phyloP scores from a whole-genome alignment of 2,888 invertebrate genomes.

The Oligia fasciuncula region DNA sequence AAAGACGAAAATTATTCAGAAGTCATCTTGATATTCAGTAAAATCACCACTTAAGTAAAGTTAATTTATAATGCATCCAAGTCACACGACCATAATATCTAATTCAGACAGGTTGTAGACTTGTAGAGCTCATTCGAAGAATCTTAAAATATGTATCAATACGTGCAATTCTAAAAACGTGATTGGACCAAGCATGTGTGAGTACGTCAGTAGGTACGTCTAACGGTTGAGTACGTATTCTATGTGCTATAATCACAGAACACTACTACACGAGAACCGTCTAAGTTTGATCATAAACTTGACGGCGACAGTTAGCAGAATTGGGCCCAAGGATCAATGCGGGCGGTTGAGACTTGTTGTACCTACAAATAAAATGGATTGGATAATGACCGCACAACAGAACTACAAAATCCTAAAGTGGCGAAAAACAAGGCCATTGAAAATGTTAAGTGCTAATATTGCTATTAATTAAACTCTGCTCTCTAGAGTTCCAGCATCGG shows the following conservation, averaged over 20 bases:
- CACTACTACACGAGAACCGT: conserved; percentile 6
- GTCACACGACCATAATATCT: conserved; percentile 2
- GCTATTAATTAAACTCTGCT: neutral
- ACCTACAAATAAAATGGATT: conserved; percentile 20
- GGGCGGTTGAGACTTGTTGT: conserved; percentile 1
- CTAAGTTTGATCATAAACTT: conserved; percentile 53
- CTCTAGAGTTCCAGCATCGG: neutral
- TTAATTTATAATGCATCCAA: neutral
- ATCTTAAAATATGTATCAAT: conserved; percentile 39
- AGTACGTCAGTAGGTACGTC: neutral
- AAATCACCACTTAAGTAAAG: neutral
- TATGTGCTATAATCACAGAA: conserved; percentile 3
- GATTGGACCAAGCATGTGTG: conserved; percentile 28
- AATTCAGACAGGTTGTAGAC: conserved; percentile 28
- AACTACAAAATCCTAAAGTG: neutral
- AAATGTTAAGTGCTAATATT: neutral
- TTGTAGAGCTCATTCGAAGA: conserved; percentile 24
- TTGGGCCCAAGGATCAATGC: conserved; percentile 51
- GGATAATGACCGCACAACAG: conserved; percentile 15
- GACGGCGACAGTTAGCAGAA: conserved; percentile 48
- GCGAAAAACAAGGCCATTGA: neutral
- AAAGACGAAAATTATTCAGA: neutral
- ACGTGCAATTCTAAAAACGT: conserved; percentile 36
- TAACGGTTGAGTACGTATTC: conserved; percentile 27
- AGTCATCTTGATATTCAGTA: neutral